phyloP scores from a whole-genome alignment of 2,113 vertebrate species.

The Zapornia atra region DNA sequence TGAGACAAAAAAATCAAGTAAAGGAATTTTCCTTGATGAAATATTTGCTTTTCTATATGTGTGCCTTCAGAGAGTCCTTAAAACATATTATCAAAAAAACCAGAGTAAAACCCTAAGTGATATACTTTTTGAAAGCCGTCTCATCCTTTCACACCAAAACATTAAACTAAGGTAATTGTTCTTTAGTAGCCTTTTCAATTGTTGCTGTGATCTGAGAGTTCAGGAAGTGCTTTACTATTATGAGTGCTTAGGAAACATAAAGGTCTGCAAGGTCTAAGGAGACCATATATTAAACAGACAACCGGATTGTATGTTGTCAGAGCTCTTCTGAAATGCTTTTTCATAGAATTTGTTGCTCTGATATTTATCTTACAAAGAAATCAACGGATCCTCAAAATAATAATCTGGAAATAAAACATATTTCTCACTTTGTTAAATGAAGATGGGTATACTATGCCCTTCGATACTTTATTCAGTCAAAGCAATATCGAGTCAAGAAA shows the following conservation, averaged over 20 bases:
- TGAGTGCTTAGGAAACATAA: neutral
- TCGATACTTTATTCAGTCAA: neutral
- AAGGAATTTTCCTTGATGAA: neutral
- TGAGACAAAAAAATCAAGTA: neutral
- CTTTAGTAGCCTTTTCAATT: neutral
- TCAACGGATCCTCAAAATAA: neutral
- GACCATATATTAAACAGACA: neutral
- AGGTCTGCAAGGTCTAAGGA: neutral
- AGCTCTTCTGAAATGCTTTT: neutral
- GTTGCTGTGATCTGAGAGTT: neutral
- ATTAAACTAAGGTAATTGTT: neutral
- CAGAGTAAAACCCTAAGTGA: neutral
- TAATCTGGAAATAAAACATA: neutral
- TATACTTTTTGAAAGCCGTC: neutral
- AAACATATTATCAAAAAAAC: neutral
- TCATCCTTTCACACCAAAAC: neutral
- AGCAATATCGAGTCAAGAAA: neutral
- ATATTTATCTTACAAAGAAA: neutral
- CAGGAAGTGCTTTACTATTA: neutral
- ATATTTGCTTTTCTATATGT: neutral
- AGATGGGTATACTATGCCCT: rapidly evolving
- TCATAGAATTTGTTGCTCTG: neutral
- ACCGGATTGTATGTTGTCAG: neutral
- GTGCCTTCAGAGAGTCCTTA: neutral
- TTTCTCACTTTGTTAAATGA: neutral